Percentiles rank a stretch among this genome's conserved stretches.
phyloP scores from a whole-genome alignment of 2,797 vertebrate genomes.

The Gadopsis marmoratus region DNA sequence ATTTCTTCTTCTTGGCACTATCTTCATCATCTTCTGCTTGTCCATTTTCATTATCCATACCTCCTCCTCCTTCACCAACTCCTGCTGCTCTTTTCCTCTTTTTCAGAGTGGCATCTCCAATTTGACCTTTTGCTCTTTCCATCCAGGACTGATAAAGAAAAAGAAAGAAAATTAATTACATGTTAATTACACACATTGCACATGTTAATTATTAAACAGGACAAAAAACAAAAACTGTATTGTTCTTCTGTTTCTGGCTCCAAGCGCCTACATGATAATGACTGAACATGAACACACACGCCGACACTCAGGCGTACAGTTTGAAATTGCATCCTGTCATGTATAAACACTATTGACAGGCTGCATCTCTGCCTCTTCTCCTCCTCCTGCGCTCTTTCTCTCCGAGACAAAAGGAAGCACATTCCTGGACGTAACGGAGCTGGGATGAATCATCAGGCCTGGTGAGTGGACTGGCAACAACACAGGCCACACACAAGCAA shows the following conservation, averaged over 20 bases:
- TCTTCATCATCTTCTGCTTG: conserved; percentile 73
- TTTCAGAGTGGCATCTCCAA: conserved; percentile 81
- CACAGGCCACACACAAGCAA: conserved; percentile 6
- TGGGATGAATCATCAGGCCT: conserved; percentile 77
- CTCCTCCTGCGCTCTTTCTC: conserved; percentile 41
- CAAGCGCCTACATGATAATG: conserved; percentile 55
- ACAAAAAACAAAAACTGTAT: background rate
- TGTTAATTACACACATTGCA: too few species aligned
- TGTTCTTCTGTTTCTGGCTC: conserved; percentile 21
- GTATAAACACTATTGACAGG: conserved; percentile 80
- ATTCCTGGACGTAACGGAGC: conserved; percentile 73
- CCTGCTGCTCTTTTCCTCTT: conserved; percentile 86
- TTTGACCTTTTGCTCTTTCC: conserved; percentile 87
- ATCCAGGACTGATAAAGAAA: conserved; percentile 87
- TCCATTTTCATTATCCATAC: conserved; percentile 45
- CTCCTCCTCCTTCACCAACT: conserved; percentile 36
- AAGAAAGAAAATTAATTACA: too few species aligned
- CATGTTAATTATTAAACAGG: conserved; percentile 32
- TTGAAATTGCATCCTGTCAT: conserved; percentile 81
- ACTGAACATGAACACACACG: conserved; percentile 39
- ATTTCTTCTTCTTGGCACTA: conserved; percentile 87
- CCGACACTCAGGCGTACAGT: conserved; percentile 41
- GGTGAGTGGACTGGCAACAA: conserved; percentile 38
- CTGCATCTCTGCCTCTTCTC: conserved; percentile 59
- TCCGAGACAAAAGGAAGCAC: conserved; percentile 72